Percentiles rank a stretch among this genome's conserved stretches.
Evolutionary conservation across 1,140 invertebrate genomes (phyloP).

Genomic region (Ctenoplectra terminalis): DNA sequence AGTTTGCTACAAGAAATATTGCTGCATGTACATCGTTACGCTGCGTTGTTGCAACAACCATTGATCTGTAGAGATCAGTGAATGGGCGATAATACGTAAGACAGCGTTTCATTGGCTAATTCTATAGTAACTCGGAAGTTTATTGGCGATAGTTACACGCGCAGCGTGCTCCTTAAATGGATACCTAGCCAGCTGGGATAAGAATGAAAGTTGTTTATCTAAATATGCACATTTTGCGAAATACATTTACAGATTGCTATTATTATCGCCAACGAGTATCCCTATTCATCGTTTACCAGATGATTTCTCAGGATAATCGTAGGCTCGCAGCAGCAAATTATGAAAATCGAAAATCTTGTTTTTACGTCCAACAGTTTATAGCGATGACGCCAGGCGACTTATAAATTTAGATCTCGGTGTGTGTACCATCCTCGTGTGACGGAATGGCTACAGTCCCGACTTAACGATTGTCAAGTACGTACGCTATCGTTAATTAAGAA

Average conservation of each 20-base stretch:
- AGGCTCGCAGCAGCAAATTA: neutral
- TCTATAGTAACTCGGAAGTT: constrained; percentile 54
- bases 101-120: constrained; percentile 53
- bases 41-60: constrained; percentile 4
- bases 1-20: neutral
- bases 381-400: constrained; percentile 66
- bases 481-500: neutral
- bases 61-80: constrained; percentile 56
- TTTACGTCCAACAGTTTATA: constrained; percentile 62
- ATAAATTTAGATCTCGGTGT: constrained; percentile 62
- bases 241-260: neutral
- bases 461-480: constrained; percentile 35
- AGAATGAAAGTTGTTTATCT: constrained; percentile 61
- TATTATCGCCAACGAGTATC: neutral
- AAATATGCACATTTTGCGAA: neutral
- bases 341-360: constrained; percentile 55
- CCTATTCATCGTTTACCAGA: neutral
- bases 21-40: neutral
- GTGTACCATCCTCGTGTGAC: constrained; percentile 56
- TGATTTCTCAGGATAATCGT: neutral
- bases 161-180: constrained; percentile 65
- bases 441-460: constrained; percentile 26
- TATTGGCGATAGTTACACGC: constrained; percentile 46
- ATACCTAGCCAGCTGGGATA: constrained; percentile 26
- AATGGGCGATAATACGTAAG: constrained; percentile 45